Evolutionary conservation across 2,113 vertebrate species (phyloP).

Genomic region (Willisornis vidua): DNA sequence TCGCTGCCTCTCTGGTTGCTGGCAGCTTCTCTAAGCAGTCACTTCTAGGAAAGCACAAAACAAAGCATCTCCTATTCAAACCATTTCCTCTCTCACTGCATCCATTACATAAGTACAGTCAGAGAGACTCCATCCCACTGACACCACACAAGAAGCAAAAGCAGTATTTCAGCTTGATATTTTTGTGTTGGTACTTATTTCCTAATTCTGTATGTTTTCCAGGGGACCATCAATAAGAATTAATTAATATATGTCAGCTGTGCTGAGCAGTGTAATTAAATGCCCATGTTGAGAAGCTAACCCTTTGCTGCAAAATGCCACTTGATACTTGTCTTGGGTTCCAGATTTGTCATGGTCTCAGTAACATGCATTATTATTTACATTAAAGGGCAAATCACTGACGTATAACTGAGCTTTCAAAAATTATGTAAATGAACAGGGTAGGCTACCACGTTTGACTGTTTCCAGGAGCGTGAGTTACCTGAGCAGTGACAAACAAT

Average conservation of each 20-base stretch:
- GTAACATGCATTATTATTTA: neutral
- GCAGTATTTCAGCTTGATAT: neutral
- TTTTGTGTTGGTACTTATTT: neutral
- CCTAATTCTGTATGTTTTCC: neutral
- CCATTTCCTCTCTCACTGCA: neutral
- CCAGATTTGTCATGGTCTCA: neutral
- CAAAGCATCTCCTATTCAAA: neutral
- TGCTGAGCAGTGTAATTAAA: neutral
- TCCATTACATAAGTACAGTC: neutral
- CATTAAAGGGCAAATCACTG: neutral
- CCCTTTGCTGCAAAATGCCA: neutral
- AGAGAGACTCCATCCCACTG: neutral
- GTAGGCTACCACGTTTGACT: neutral
- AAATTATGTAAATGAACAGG: neutral
- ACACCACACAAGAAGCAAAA: neutral
- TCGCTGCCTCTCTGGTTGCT: neutral
- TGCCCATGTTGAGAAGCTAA: neutral
- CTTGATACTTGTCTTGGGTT: neutral
- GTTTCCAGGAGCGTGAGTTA: neutral
- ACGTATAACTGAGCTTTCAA: neutral
- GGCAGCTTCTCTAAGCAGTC: neutral
- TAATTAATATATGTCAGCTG: neutral
- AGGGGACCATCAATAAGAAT: neutral
- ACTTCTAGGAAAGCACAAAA: neutral
- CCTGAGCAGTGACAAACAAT: neutral